These are phyloP conservation scores for Neelides sp. DNA, from an alignment of 1,140 invertebrate genomes.

Conservation along the genomic window DNA sequence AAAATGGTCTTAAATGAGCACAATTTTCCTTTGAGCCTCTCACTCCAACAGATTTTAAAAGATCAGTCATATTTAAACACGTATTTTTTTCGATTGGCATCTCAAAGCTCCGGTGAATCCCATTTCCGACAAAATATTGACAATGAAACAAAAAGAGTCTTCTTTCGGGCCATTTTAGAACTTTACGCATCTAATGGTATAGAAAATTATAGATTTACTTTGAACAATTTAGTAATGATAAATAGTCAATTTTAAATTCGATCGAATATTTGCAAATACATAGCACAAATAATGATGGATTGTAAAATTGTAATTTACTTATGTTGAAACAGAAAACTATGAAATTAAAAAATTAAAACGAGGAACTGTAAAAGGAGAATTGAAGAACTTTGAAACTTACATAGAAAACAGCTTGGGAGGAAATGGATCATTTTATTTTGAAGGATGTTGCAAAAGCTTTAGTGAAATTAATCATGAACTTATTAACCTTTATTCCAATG, in stretches of 20 bases:
- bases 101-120: conserved; percentile 40
- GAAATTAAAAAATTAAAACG: too few relatives aligned
- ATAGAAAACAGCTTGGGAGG: neutral
- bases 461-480: too few relatives aligned
- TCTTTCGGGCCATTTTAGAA: conserved; percentile 48
- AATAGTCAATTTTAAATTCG: neutral
- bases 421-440: neutral
- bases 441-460: too few relatives aligned
- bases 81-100: conserved; percentile 54
- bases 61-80: conserved; percentile 39
- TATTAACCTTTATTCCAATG: too few relatives aligned
- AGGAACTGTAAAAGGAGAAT: too few relatives aligned
- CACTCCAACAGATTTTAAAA: neutral
- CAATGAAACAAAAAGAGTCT: conserved; percentile 41
- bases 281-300: neutral
- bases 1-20: conserved; percentile 41
- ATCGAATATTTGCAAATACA: neutral
- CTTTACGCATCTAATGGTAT: conserved; percentile 43
- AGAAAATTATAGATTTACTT: conserved; percentile 10
- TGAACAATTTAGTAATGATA: neutral
- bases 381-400: too few relatives aligned
- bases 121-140: conserved; percentile 38
- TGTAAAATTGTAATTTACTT: too few relatives aligned
- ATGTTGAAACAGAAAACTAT: neutral
- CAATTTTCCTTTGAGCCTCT: conserved; percentile 50